Evolutionary conservation across 2,113 vertebrate genomes (phyloP).

Genomic region (Cercopithecus mona): DNA sequence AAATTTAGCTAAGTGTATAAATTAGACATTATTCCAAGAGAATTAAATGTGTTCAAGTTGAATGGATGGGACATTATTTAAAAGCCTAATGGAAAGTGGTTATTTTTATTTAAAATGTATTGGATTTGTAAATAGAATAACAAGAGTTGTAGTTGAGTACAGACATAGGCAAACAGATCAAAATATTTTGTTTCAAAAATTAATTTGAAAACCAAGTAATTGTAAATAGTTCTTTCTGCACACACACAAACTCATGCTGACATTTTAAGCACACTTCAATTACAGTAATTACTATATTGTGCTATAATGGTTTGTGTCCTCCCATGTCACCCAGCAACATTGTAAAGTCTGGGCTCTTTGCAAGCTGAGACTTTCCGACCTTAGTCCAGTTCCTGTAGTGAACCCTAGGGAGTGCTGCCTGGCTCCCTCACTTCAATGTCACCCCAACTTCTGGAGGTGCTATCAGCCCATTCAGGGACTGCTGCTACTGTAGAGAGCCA

Average conservation of each 20-base stretch:
- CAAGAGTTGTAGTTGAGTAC: background rate
- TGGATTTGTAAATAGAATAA: background rate
- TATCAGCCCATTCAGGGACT: background rate
- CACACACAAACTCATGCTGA: background rate
- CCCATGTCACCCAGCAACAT: no score
- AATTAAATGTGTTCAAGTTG: constrained; percentile 5
- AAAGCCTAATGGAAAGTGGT: background rate
- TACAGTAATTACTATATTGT: background rate
- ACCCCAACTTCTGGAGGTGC: background rate
- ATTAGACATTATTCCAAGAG: background rate
- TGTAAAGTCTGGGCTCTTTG: background rate
- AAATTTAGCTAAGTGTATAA: constrained; percentile 5
- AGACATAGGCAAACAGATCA: background rate
- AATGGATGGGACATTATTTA: background rate
- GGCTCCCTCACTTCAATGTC: background rate
- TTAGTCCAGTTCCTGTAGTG: background rate
- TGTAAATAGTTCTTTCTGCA: background rate
- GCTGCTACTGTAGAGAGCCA: background rate
- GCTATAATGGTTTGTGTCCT: background rate
- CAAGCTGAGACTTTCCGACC: background rate
- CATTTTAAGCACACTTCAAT: background rate
- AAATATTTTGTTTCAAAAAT: constrained; percentile 14
- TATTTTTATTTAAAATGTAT: constrained; percentile 33
- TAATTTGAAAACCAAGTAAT: background rate
- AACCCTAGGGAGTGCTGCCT: background rate